phyloP scores from a whole-genome alignment of 1,140 invertebrate genomes.

The Chionoecetes opilio region DNA sequence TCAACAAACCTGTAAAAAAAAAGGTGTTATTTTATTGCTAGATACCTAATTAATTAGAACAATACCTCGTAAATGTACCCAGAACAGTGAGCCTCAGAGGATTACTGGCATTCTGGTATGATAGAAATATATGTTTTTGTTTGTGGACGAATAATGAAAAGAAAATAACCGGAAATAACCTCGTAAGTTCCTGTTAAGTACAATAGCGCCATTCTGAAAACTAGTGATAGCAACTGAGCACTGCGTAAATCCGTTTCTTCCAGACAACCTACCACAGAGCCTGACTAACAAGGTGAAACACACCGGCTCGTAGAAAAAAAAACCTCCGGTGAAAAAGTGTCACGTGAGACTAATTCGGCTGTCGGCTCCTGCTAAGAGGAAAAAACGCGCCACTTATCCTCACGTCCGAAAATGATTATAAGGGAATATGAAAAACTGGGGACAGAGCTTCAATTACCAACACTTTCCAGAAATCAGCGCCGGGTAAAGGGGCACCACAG shows the following conservation, averaged over 20 bases:
- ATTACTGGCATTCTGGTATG: too few species aligned
- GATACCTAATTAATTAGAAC: too few species aligned
- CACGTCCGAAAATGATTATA: slow-evolving; percentile 10
- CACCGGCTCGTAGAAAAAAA: not conserved
- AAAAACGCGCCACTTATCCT: not conserved
- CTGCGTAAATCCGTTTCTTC: too few species aligned
- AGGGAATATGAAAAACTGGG: not conserved
- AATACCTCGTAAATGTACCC: too few species aligned
- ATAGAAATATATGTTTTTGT: too few species aligned
- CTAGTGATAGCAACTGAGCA: too few species aligned
- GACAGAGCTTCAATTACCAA: slow-evolving; percentile 7
- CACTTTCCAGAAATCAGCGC: slow-evolving; percentile 6
- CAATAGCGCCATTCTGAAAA: too few species aligned
- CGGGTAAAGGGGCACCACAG: not conserved
- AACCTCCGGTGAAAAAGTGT: not conserved
- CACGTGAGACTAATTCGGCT: slow-evolving; percentile 18
- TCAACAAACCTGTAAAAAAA: not conserved
- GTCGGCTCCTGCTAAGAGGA: slow-evolving; percentile 1
- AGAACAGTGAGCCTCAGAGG: too few species aligned
- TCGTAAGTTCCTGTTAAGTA: too few species aligned
- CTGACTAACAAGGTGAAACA: not conserved
- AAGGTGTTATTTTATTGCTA: not conserved
- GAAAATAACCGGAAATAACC: too few species aligned
- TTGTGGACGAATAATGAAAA: too few species aligned
- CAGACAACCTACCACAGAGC: not conserved